A percentile compares a stretch with the other conserved stretches of the same genome.
Evolutionary conservation across 2,888 invertebrate species (phyloP).

Genomic region (Machimus atricapillus): DNA sequence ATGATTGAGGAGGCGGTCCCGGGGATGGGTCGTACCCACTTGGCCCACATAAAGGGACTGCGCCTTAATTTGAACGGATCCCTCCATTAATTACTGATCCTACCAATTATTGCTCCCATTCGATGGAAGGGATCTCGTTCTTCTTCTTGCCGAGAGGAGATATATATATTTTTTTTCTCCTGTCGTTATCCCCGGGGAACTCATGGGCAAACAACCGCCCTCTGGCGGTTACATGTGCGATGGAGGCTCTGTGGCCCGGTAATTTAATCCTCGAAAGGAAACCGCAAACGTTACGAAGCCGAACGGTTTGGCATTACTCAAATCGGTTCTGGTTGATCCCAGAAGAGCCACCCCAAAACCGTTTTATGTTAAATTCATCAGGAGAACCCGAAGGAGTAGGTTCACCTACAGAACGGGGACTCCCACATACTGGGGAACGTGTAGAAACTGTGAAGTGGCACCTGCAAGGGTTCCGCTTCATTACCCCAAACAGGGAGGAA

Average conservation of each 20-base stretch:
- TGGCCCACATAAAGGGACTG: slow-evolving; percentile 20
- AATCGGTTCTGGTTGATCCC: not conserved
- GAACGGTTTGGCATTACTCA: not conserved
- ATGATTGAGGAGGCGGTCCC: slow-evolving; percentile 7
- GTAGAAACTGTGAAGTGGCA: not conserved
- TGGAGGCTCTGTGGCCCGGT: not conserved
- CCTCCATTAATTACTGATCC: slow-evolving; percentile 43
- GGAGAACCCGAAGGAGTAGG: not conserved
- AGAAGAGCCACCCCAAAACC: not conserved
- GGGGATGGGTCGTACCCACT: slow-evolving; percentile 1
- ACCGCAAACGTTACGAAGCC: not conserved
- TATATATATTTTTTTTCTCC: not conserved
- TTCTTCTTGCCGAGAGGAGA: not conserved
- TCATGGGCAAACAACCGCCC: not conserved
- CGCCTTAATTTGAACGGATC: slow-evolving; percentile 25
- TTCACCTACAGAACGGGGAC: not conserved
- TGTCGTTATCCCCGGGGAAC: not conserved
- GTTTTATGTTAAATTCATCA: not conserved
- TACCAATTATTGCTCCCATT: slow-evolving; percentile 36
- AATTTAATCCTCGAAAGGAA: not conserved
- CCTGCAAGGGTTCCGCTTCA: not conserved
- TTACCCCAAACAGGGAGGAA: not conserved
- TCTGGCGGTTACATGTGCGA: not conserved
- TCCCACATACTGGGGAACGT: not conserved
- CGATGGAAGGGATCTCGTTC: not conserved